Base-by-base conservation (phyloP, 2,888 invertebrate species). In the Cyrtodaria siliqua region DNA sequence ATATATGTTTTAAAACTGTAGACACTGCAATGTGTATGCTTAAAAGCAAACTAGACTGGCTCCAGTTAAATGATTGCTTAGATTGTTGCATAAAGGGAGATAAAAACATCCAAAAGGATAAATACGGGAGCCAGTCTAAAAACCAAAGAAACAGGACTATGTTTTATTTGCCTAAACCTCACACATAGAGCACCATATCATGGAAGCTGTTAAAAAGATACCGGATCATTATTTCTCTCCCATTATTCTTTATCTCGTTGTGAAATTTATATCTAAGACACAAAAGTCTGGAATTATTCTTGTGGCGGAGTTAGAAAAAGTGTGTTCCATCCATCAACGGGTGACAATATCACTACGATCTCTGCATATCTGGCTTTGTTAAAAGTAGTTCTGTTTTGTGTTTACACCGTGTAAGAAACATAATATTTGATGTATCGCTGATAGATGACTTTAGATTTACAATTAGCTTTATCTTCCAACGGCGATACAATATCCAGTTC, bases 301-400 rank as follows among this genome's bases (percentile, higher is more conserved):
- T 75, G 55, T 61, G n/a, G 72, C 61, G 63, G 42, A 64, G 59
- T 62, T 49, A 61, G 71, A 68, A 61, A 63, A 61, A 50, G 24
- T 62, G 44, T 53, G 60, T 29, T 52, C 61, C 71, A 75, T 75
- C 69, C 59, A 79, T 79, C 75, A 75, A 38, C 52, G 26, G 38
- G 18, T 49, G 75, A 75, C 79, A 69, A n/a, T 79, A 79, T 79
- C 79, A 50, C 49, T 55, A n/a, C 50, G 27, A 79, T 79, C 79
- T 79, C 49, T 61, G 70, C 61, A 55, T 47, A 57, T n/a, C 59
- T 50, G 67, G 57, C 67, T 74, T 57, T 74, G 56, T 74, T 74
- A 56, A 71, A 71, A 71, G 71, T 56, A 62, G 63, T 63, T 62
- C 57, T 57, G 66, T 44, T 66, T 66, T 57, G 44, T 57, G 66